These are phyloP conservation scores for Lepidocyrtinus sp. DNA, from an alignment of 2,888 invertebrate genomes.

Conservation along the genomic window DNA sequence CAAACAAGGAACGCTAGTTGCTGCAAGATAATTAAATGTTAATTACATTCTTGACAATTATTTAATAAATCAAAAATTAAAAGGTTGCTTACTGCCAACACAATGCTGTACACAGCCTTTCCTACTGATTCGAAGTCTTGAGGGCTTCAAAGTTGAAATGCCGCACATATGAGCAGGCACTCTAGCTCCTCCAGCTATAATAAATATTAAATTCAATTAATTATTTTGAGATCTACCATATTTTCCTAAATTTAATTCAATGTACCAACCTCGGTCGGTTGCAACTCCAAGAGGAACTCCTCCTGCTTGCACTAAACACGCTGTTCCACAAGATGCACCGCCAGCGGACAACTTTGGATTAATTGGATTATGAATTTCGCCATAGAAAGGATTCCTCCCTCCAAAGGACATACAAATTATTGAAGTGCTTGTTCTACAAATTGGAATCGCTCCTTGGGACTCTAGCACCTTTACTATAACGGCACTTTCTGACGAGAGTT, in stretches of 20 bases:
- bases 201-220: too few species aligned
- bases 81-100: conserved; percentile 42
- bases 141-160: conserved; percentile 73
- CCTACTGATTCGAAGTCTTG: conserved; percentile 50
- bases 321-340: conserved; percentile 64
- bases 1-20: conserved; percentile 54
- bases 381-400: conserved; percentile 67
- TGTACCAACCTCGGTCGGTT: conserved; percentile 55
- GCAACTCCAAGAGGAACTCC: conserved; percentile 64
- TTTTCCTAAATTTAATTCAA: conserved; percentile 22
- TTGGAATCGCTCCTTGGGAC: conserved; percentile 73
- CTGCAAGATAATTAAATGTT: conserved; percentile 40
- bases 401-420: conserved; percentile 68
- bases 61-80: too few species aligned
- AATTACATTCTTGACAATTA: neutral
- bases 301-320: conserved; percentile 57
- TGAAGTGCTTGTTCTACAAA: conserved; percentile 71
- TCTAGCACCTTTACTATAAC: conserved; percentile 56
- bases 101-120: conserved; percentile 55
- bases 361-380: conserved; percentile 61
- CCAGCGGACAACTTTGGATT: conserved; percentile 61
- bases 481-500: conserved; percentile 48
- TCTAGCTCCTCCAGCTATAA: conserved; percentile 31
- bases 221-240: neutral
- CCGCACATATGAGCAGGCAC: conserved; percentile 74